Conservation (phyloP, 2,797 vertebrate genomes). For the Crocidura indochinensis region DNA sequence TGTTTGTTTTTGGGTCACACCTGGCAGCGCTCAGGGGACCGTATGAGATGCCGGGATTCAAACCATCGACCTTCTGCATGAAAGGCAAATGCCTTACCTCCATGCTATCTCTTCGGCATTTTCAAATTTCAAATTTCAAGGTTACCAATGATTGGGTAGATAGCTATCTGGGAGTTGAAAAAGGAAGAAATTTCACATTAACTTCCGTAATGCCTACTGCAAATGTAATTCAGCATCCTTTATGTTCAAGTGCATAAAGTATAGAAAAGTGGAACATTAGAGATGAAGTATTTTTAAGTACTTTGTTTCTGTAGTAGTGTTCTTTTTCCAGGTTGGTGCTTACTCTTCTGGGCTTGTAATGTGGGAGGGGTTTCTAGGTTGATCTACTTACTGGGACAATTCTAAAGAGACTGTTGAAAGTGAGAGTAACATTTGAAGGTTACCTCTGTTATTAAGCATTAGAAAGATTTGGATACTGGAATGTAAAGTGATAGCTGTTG, state of each 20-base stretch:
- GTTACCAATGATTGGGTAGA: slow-evolving; percentile 27
- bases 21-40: too few species aligned
- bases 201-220: not conserved
- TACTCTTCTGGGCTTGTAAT: slow-evolving; percentile 44
- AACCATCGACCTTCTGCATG: too few species aligned
- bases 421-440: slow-evolving; percentile 58
- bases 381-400: not conserved
- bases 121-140: slow-evolving; percentile 8
- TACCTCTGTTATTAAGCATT: slow-evolving; percentile 44
- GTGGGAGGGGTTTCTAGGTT: slow-evolving; percentile 50
- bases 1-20: too few species aligned
- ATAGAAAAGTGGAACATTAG: not conserved
- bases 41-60: too few species aligned
- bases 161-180: slow-evolving; percentile 20
- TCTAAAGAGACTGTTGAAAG: slow-evolving; percentile 40
- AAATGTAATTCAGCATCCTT: not conserved
- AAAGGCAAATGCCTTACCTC: too few species aligned
- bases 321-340: slow-evolving; percentile 48
- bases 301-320: slow-evolving; percentile 60
- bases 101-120: not conserved
- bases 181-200: not conserved
- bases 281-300: slow-evolving; percentile 53
- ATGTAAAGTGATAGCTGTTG: slow-evolving; percentile 34
- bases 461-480: slow-evolving; percentile 61
- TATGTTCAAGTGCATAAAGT: slow-evolving; percentile 23